Conservation (phyloP, 2,888 invertebrate species). For the Ornithoptera alexandrae region DNA sequence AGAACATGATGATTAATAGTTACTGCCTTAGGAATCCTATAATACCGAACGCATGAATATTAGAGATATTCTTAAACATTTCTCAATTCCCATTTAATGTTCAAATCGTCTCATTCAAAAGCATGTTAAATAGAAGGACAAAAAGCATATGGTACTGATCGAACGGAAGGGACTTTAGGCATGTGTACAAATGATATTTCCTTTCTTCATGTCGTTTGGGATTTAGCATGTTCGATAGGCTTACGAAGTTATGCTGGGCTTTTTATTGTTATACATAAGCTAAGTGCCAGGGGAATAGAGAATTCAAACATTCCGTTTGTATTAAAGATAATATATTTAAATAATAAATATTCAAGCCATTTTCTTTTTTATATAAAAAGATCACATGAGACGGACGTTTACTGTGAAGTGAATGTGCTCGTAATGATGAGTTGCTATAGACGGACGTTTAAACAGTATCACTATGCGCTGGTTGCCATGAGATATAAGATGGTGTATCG, state of each 20-base stretch:
- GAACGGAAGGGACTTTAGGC: slow-evolving; percentile 42
- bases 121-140: neutral
- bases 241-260: slow-evolving; percentile 14
- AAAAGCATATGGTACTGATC: slow-evolving; percentile 7
- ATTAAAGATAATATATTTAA: neutral
- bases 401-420: no score
- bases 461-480: no score
- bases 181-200: slow-evolving; percentile 56
- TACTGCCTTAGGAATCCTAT: no score
- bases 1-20: no score
- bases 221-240: slow-evolving; percentile 7
- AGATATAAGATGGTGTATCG: no score
- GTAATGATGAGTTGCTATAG: no score
- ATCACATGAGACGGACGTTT: no score
- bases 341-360: neutral
- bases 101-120: neutral
- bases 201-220: slow-evolving; percentile 36
- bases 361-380: no score
- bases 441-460: no score
- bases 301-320: slow-evolving; percentile 6
- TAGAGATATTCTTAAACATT: neutral
- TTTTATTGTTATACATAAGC: neutral
- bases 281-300: slow-evolving; percentile 6
- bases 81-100: neutral
- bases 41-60: no score